Conservation (phyloP, 2,797 vertebrate species). For the Characodon lateralis region DNA sequence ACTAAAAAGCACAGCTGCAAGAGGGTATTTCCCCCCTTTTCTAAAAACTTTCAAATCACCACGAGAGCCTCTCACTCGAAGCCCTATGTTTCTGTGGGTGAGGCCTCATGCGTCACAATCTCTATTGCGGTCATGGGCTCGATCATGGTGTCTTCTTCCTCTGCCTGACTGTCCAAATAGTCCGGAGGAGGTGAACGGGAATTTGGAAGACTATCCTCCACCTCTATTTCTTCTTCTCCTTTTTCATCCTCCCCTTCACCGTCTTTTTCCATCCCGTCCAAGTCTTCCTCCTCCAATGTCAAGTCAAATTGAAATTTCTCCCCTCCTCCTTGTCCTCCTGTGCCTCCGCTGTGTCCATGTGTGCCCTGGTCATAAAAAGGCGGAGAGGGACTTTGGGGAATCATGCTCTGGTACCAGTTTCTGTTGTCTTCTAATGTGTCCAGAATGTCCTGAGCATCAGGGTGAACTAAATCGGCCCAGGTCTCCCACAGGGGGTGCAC, state of each 20-base stretch:
- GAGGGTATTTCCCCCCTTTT: slow-evolving; percentile 73
- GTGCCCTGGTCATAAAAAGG: slow-evolving; percentile 89
- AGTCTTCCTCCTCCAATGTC: slow-evolving; percentile 94
- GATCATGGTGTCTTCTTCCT: slow-evolving; percentile 67
- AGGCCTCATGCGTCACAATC: slow-evolving; percentile 89
- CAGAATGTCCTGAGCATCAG: slow-evolving; percentile 96
- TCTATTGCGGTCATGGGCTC: slow-evolving; percentile 85
- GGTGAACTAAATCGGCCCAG: slow-evolving; percentile 97
- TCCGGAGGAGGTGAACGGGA: slow-evolving; percentile 67
- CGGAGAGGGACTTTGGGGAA: slow-evolving; percentile 96
- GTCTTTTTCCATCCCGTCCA: slow-evolving; percentile 91
- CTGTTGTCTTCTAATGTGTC: slow-evolving; percentile 98
- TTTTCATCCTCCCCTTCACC: slow-evolving; percentile 78
- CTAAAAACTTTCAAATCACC: slow-evolving; percentile 70
- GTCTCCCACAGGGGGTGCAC: slow-evolving; percentile 98
- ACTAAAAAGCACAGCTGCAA: slow-evolving; percentile 82
- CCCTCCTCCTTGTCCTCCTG: slow-evolving; percentile 74
- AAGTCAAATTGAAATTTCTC: slow-evolving; percentile 99
- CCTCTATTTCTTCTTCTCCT: slow-evolving; percentile 67
- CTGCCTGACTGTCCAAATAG: slow-evolving; percentile 68
- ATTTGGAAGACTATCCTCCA: slow-evolving; percentile 86
- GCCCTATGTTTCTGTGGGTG: slow-evolving; percentile 93
- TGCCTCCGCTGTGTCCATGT: slow-evolving; percentile 85
- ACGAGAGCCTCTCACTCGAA: slow-evolving; percentile 49
- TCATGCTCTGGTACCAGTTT: slow-evolving; percentile 99